Conservation (phyloP, 2,888 invertebrate genomes). For the Eristalis intricaria region DNA sequence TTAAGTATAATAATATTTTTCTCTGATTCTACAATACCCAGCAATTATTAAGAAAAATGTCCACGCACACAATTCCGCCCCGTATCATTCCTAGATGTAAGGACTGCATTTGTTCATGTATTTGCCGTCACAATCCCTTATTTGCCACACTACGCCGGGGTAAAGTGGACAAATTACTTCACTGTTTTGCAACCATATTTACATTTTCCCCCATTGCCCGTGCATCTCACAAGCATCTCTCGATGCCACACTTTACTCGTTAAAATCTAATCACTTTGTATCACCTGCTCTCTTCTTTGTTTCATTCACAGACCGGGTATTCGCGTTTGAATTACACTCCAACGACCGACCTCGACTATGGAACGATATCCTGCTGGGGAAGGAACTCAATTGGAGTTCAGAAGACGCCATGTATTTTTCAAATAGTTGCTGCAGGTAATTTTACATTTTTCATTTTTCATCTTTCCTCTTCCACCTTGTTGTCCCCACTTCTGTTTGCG, state of each 20-base stretch:
- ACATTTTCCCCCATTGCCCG: background rate
- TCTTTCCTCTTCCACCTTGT: background rate
- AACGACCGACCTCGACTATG: slow-evolving; percentile 93
- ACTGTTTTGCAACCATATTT: slow-evolving; percentile 10
- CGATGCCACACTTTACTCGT: slow-evolving; percentile 54
- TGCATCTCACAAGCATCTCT: background rate
- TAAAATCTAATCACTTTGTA: slow-evolving; percentile 69
- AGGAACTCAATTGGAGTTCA: slow-evolving; percentile 92
- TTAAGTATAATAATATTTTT: too few relatives aligned
- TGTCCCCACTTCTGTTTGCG: background rate
- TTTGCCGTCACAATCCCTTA: too few relatives aligned
- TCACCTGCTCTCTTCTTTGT: slow-evolving; percentile 50
- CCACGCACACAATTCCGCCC: too few relatives aligned
- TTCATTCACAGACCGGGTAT: slow-evolving; percentile 78
- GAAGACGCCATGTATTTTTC: slow-evolving; percentile 92
- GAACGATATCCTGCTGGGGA: slow-evolving; percentile 93
- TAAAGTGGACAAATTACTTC: too few relatives aligned
- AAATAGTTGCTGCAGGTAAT: slow-evolving; percentile 91
- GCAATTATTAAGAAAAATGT: too few relatives aligned
- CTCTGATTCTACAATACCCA: too few relatives aligned
- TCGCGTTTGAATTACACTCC: slow-evolving; percentile 91
- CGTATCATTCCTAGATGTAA: too few relatives aligned
- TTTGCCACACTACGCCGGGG: too few relatives aligned
- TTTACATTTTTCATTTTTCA: slow-evolving; percentile 25
- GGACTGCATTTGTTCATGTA: too few relatives aligned